Conservation (phyloP, 2,797 vertebrate species). For the Coluber constrictor region DNA sequence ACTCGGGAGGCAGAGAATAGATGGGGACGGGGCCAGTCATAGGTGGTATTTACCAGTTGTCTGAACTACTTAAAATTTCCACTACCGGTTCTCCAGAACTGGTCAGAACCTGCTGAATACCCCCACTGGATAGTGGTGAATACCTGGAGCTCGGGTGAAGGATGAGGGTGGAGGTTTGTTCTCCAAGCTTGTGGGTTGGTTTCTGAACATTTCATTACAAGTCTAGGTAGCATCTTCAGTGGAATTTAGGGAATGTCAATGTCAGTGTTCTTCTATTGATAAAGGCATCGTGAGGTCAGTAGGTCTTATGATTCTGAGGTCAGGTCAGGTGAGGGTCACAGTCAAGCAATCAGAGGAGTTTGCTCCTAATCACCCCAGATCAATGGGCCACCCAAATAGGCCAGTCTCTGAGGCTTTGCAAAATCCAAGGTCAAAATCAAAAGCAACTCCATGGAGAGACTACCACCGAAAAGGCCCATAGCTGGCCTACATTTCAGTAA, state of each 20-base stretch:
- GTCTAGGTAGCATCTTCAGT: not conserved
- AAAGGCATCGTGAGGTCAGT: too few relatives aligned
- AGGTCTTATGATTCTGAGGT: too few relatives aligned
- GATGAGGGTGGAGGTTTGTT: not conserved
- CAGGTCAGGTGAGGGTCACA: too few relatives aligned
- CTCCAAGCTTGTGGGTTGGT: not conserved
- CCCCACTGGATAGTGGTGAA: not conserved
- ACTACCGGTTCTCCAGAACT: too few relatives aligned
- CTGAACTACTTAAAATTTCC: too few relatives aligned
- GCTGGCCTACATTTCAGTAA: not conserved
- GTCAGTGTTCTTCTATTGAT: not conserved
- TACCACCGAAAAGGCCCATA: not conserved
- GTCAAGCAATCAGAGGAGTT: not conserved
- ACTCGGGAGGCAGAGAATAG: too few relatives aligned
- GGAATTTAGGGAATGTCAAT: not conserved
- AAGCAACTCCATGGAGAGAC: not conserved
- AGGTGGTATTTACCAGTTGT: too few relatives aligned
- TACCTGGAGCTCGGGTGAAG: not conserved
- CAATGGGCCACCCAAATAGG: not conserved
- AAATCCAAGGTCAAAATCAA: not conserved
- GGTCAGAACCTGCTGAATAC: too few relatives aligned
- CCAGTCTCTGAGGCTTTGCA: not conserved
- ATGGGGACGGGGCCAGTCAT: too few relatives aligned
- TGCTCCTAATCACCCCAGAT: not conserved
- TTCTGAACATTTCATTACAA: not conserved